phyloP scores from a whole-genome alignment of 2,888 invertebrate genomes.

The Diarsia mendica region DNA sequence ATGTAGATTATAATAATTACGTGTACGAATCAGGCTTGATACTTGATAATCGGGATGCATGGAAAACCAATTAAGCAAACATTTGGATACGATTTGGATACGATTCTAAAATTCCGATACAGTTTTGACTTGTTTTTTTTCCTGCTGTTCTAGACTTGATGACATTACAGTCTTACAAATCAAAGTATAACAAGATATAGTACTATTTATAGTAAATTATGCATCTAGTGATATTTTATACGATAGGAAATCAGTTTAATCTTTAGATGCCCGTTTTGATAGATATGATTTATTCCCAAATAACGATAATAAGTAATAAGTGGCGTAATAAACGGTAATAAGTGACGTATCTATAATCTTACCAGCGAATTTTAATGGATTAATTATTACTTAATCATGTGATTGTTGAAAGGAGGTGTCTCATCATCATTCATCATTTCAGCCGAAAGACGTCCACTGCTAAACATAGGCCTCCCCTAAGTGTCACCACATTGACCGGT shows the following conservation, averaged over 20 bases:
- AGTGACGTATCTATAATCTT: too few species aligned
- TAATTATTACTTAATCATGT: background rate
- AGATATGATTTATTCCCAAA: background rate
- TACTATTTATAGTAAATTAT: background rate
- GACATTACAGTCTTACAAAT: background rate
- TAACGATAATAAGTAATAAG: too few species aligned
- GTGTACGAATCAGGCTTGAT: background rate
- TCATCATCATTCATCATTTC: too few species aligned
- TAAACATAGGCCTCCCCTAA: too few species aligned
- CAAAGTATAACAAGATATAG: background rate
- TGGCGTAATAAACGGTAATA: too few species aligned
- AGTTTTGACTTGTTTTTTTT: background rate
- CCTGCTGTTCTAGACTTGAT: background rate
- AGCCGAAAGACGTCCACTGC: too few species aligned
- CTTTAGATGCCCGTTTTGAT: conserved; percentile 10
- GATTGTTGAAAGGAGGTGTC: too few species aligned
- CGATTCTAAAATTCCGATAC: background rate
- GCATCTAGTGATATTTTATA: background rate
- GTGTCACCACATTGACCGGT: too few species aligned
- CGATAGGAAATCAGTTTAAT: conserved; percentile 17
- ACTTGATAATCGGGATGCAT: background rate
- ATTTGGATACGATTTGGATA: background rate
- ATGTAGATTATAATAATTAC: background rate
- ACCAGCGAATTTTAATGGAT: too few species aligned
- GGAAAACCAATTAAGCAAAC: background rate